A percentile compares a stretch with the other conserved stretches of the same genome.
Conservation (phyloP, 2,888 invertebrate genomes). For the Punctoribates punctum region DNA sequence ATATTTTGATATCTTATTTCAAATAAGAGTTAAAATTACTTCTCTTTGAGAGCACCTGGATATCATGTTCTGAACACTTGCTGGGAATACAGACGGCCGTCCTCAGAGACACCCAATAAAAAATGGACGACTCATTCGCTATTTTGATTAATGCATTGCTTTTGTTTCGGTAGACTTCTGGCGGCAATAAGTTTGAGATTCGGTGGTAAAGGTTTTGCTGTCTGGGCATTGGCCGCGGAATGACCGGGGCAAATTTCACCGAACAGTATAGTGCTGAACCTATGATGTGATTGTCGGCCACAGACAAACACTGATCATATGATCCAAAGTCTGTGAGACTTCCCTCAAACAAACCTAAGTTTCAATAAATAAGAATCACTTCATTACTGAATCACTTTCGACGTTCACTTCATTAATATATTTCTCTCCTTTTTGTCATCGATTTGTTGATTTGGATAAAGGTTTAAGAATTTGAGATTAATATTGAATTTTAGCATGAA, state of each 20-base stretch:
- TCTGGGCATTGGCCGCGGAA: constrained; percentile 35
- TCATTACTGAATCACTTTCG: too few species aligned
- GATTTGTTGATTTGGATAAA: too few species aligned
- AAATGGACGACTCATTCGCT: constrained; percentile 37
- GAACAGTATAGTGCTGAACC: constrained; percentile 33
- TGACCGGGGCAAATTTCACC: background rate
- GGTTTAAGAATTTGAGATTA: too few species aligned
- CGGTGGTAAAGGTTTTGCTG: constrained; percentile 34
- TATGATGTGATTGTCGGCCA: background rate
- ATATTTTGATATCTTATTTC: background rate
- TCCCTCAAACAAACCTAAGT: constrained; percentile 35
- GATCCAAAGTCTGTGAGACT: constrained; percentile 38
- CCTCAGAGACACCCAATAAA: constrained; percentile 44
- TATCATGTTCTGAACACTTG: constrained; percentile 41
- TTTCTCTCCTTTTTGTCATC: too few species aligned
- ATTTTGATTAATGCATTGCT: constrained; percentile 11
- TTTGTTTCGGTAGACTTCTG: background rate
- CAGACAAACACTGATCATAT: constrained; percentile 42
- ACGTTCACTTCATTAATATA: too few species aligned
- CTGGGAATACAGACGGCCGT: constrained; percentile 43
- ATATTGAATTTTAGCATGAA: too few species aligned
- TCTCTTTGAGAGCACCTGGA: constrained; percentile 33
- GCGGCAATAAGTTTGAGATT: background rate
- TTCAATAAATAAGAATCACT: too few species aligned
- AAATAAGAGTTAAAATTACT: constrained; percentile 23